Conservation (phyloP, 2,797 vertebrate genomes). For the Anisognathus igniventris region DNA sequence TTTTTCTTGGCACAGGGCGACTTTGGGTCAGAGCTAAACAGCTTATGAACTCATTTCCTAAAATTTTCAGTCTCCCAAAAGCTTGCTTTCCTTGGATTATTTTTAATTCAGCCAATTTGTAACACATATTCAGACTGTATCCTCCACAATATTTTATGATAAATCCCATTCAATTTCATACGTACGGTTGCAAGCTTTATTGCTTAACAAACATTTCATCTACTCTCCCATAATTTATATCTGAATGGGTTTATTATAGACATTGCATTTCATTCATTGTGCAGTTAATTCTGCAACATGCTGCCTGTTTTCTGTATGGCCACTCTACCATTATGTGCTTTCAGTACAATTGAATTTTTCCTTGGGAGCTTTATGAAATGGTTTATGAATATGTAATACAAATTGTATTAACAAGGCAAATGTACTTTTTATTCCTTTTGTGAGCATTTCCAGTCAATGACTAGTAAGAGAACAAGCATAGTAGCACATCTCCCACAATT, state of each 20-base stretch:
- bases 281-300: slow-evolving; percentile 77
- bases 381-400: slow-evolving; percentile 83
- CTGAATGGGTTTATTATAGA: slow-evolving; percentile 82
- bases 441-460: slow-evolving; percentile 71
- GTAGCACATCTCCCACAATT: slow-evolving; percentile 56
- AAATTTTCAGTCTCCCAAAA: slow-evolving; percentile 65
- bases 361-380: slow-evolving; percentile 77
- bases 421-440: slow-evolving; percentile 78
- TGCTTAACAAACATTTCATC: slow-evolving; percentile 84
- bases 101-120: slow-evolving; percentile 74
- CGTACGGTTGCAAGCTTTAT: slow-evolving; percentile 78
- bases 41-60: slow-evolving; percentile 62
- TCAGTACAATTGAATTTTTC: slow-evolving; percentile 81
- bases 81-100: slow-evolving; percentile 64
- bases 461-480: slow-evolving; percentile 55
- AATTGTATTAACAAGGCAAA: slow-evolving; percentile 81
- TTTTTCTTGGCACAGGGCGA: slow-evolving; percentile 54
- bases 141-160: slow-evolving; percentile 75
- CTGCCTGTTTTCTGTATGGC: slow-evolving; percentile 76
- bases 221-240: slow-evolving; percentile 80
- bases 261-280: slow-evolving; percentile 78
- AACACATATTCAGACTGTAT: slow-evolving; percentile 65
- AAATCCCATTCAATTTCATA: slow-evolving; percentile 76
- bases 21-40: slow-evolving; percentile 60
- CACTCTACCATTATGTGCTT: slow-evolving; percentile 77